phyloP scores from a whole-genome alignment of 2,113 vertebrate genomes.

The Zosterops lateralis region DNA sequence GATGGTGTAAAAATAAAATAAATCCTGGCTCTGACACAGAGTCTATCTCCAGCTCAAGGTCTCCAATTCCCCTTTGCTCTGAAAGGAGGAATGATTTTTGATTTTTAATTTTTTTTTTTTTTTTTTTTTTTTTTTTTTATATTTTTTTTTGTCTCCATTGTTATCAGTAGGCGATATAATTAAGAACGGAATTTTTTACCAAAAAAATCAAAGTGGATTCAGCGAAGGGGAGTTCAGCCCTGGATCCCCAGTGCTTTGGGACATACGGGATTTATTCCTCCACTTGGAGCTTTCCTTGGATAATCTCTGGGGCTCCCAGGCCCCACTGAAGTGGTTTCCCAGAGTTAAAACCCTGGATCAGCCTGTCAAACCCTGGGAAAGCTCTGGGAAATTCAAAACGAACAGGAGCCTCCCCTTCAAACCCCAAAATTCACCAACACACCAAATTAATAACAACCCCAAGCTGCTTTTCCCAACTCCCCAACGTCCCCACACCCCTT shows the following conservation, averaged over 20 bases:
- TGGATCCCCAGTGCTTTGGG: background rate
- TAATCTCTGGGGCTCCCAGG: constrained; percentile 16
- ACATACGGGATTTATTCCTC: constrained; percentile 36
- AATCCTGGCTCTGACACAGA: accelerated
- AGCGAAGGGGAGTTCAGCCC: background rate
- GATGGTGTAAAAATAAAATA: background rate
- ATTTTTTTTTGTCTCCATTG: too few relatives aligned
- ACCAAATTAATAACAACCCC: background rate
- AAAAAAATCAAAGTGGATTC: background rate
- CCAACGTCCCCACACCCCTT: background rate
- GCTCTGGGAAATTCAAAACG: background rate
- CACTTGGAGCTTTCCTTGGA: background rate
- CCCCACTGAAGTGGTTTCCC: constrained; percentile 48
- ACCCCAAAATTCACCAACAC: background rate
- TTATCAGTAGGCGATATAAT: too few relatives aligned
- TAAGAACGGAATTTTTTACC: too few relatives aligned
- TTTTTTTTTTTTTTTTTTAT: too few relatives aligned
- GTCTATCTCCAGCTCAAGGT: background rate
- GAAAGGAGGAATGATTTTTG: background rate
- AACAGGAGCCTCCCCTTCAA: background rate
- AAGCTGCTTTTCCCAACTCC: background rate
- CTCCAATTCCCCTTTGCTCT: background rate
- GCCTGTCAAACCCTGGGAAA: background rate
- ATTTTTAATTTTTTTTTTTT: background rate
- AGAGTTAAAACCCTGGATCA: constrained; percentile 22